A percentile compares a stretch with the other conserved stretches of the same genome.
These are phyloP conservation scores for Oreotrochilus melanogaster DNA, from an alignment of 2,113 vertebrate genomes.

Conservation along the genomic window DNA sequence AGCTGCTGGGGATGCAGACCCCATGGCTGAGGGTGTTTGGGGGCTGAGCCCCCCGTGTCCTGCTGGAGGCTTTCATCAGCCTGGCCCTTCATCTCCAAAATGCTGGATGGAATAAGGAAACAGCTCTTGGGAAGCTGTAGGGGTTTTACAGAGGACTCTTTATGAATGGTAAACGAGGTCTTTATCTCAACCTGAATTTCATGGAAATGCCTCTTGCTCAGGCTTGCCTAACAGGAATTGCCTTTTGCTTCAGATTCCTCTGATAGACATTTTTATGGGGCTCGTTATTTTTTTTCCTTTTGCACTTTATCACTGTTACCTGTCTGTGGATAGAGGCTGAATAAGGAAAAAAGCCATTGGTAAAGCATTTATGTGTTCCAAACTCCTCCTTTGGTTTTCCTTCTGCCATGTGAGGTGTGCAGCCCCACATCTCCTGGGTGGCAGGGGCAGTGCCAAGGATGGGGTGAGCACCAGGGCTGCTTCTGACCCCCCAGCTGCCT, in stretches of 20 bases:
- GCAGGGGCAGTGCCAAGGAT: fast-evolving
- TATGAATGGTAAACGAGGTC: not conserved
- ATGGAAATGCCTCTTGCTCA: not conserved
- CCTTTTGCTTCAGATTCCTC: not conserved
- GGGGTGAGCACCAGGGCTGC: not conserved
- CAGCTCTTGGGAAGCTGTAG: not conserved
- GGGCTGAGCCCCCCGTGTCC: not conserved
- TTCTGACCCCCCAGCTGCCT: not conserved
- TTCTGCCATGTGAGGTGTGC: not conserved
- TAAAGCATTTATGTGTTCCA: not conserved
- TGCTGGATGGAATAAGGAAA: not conserved
- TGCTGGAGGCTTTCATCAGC: not conserved
- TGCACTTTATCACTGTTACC: not conserved
- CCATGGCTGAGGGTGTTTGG: fast-evolving
- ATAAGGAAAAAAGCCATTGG: not conserved
- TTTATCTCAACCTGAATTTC: not conserved
- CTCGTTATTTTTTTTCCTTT: not conserved
- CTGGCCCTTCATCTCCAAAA: not conserved
- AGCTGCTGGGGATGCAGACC: not conserved
- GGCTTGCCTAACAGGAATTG: not conserved
- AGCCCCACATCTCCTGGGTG: no score
- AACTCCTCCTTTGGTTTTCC: not conserved
- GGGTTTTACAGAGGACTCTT: not conserved
- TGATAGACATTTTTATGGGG: not conserved
- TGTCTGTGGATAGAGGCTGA: not conserved